Percentiles rank a stretch among this genome's conserved stretches.
phyloP scores from a whole-genome alignment of 2,797 vertebrate genomes.

The Hipposideros larvatus region DNA sequence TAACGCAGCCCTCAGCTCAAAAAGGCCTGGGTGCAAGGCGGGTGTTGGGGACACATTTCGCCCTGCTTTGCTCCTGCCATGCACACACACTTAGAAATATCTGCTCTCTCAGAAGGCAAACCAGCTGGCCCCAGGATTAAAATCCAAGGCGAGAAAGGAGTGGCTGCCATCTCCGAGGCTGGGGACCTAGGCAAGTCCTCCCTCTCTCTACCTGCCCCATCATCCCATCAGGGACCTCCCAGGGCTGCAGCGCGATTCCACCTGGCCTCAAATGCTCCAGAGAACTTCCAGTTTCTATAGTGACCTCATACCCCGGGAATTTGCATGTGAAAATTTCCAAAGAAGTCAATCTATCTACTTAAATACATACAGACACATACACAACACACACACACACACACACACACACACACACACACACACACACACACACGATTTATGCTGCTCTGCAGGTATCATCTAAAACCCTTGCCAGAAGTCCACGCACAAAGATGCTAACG shows the following conservation, averaged over 20 bases:
- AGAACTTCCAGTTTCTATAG: not conserved
- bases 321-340: not conserved
- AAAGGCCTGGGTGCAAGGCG: not conserved
- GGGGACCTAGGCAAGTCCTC: not conserved
- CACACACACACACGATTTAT: not conserved
- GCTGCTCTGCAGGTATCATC: not conserved
- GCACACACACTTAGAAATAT: not conserved
- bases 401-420: rapidly evolving
- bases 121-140: not conserved
- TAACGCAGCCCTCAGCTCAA: not conserved
- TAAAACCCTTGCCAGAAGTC: not conserved
- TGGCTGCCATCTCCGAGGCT: too few species aligned
- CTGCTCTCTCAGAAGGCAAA: not conserved
- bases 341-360: not conserved
- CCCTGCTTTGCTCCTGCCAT: not conserved
- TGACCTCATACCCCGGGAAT: not conserved
- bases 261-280: not conserved
- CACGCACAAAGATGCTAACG: not conserved
- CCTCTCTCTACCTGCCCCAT: rapidly evolving
- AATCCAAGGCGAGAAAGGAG: too few species aligned
- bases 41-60: too few species aligned
- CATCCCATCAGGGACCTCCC: not conserved
- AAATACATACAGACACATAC: rapidly evolving
- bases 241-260: not conserved
- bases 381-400: too few species aligned